These are phyloP conservation scores for human DNA, from an alignment of 2,113 vertebrate species.

Conservation along the genomic window DNA sequence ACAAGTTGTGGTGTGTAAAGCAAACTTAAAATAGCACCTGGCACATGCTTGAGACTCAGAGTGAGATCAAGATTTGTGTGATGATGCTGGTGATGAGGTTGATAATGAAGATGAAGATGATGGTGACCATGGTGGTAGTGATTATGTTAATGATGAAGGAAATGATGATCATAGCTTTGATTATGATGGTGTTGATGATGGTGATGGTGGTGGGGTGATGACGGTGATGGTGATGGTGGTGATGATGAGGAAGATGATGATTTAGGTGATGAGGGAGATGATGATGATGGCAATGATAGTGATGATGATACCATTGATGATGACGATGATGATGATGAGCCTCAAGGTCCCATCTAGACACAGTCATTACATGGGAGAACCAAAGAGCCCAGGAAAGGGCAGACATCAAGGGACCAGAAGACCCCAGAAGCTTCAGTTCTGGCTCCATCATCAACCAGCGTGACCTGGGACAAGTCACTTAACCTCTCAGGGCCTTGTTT, in stretches of 20 bases:
- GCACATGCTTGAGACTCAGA: rapidly evolving
- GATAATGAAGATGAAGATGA: too few relatives aligned
- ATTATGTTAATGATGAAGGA: rapidly evolving
- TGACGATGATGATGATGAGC: neutral
- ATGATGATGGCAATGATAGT: neutral
- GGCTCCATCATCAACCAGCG: rapidly evolving
- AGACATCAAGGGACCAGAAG: rapidly evolving
- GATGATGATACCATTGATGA: neutral
- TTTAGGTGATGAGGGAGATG: neutral
- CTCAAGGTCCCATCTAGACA: neutral
- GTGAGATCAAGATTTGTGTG: neutral
- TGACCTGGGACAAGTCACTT: neutral
- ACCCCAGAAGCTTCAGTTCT: rapidly evolving
- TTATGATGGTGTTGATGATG: rapidly evolving
- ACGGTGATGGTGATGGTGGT: rapidly evolving
- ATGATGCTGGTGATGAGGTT: neutral
- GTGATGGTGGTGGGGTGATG: rapidly evolving
- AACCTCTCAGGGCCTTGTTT: neutral
- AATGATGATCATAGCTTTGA: neutral
- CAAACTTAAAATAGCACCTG: too few relatives aligned
- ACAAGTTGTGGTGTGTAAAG: rapidly evolving
- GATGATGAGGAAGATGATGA: neutral
- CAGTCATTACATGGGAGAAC: rapidly evolving
- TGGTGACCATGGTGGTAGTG: neutral
- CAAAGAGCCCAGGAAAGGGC: neutral